phyloP scores from a whole-genome alignment of 1,140 invertebrate species.

The Tetranychus cinnabarinus region DNA sequence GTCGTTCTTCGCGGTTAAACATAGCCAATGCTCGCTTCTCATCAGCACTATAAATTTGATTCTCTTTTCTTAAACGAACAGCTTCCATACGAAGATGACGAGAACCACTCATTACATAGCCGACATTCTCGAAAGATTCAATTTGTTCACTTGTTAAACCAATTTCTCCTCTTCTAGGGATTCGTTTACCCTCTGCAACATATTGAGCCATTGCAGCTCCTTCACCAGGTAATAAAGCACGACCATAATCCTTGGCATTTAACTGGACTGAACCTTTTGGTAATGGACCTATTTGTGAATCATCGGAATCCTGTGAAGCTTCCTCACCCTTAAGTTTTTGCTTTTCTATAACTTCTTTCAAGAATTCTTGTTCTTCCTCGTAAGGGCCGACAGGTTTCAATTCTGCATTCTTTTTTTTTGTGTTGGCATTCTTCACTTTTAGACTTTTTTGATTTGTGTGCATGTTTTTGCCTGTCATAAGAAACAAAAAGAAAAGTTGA shows the following conservation, averaged over 20 bases:
- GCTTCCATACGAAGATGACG: conserved; percentile 98
- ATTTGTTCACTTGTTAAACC: conserved; percentile 92
- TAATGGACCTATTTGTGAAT: conserved; percentile 34
- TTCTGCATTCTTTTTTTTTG: not conserved
- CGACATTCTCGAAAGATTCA: conserved; percentile 70
- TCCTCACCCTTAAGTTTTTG: too few species aligned
- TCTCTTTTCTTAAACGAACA: conserved; percentile 94
- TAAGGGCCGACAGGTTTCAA: too few species aligned
- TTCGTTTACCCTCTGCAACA: conserved; percentile 93
- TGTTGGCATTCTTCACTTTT: too few species aligned
- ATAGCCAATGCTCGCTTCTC: conserved; percentile 91
- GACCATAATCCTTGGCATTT: conserved; percentile 32
- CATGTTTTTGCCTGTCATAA: too few species aligned
- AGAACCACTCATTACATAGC: conserved; percentile 92
- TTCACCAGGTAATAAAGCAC: conserved; percentile 75
- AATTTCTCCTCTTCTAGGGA: conserved; percentile 93
- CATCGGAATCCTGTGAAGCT: not conserved
- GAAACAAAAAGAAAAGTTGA: too few species aligned
- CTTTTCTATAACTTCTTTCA: too few species aligned
- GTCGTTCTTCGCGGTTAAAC: conserved; percentile 91
- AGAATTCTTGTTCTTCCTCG: too few species aligned
- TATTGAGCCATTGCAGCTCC: conserved; percentile 94
- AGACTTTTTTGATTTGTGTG: too few species aligned
- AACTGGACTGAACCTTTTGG: conserved; percentile 27
- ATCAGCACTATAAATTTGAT: conserved; percentile 98